Percentiles rank a stretch among this genome's conserved stretches.
Evolutionary conservation across 2,797 vertebrate species (phyloP).

Genomic region (Sphenopsis melanotis): DNA sequence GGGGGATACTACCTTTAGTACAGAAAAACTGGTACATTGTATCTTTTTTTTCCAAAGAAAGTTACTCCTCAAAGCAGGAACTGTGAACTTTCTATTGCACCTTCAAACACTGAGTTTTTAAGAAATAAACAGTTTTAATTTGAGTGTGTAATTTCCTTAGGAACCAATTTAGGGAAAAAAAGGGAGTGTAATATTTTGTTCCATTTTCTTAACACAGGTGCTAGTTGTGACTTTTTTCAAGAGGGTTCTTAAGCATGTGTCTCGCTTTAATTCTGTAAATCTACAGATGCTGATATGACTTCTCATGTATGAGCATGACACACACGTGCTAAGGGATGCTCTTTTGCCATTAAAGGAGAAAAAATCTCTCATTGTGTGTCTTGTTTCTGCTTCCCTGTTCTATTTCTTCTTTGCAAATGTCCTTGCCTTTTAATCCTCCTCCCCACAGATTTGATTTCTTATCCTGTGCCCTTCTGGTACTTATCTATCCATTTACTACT

Average conservation of each 20-base stretch:
- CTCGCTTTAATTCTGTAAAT: neutral
- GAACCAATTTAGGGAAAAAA: neutral
- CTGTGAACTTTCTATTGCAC: neutral
- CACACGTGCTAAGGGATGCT: neutral
- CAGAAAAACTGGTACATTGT: neutral
- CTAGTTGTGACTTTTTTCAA: neutral
- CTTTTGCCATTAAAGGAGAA: neutral
- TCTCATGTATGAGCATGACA: neutral
- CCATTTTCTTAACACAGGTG: neutral
- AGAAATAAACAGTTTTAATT: neutral
- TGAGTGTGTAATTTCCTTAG: neutral
- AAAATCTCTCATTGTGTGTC: neutral
- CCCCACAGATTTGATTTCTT: neutral
- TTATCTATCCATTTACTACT: neutral
- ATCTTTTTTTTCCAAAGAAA: neutral
- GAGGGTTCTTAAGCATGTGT: neutral
- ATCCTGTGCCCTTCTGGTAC: neutral
- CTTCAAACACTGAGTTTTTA: neutral
- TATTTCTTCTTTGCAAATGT: neutral
- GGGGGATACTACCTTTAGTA: neutral
- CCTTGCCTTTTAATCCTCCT: neutral
- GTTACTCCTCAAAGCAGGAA: neutral
- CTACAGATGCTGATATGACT: neutral
- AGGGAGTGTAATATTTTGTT: neutral
- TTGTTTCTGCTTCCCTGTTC: neutral